Evolutionary conservation across 2,888 invertebrate genomes (phyloP), one percentile per base, ranked within the genome.

Genomic region (Melieria picta): DNA sequence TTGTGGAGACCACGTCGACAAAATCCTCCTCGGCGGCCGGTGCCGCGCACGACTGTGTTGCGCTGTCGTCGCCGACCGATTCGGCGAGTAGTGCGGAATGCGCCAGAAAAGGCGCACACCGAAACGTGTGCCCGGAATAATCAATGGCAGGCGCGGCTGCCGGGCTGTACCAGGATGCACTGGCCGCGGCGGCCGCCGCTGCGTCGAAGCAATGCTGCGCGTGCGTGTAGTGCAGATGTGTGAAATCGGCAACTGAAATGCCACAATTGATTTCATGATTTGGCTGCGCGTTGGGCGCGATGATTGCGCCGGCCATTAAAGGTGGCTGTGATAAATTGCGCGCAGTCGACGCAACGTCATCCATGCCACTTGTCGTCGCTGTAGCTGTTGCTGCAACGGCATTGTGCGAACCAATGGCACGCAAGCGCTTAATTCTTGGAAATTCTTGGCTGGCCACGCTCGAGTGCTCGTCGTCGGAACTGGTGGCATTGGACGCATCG

Each of bases 31-130:
- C 30, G 2, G 30, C 30, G 30, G 30, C 2, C 30, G 30, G 30
- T 30, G 30, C 30, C 30, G 30, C 30, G 30, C 3, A 30, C 30
- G 30, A 2, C 30, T 10, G 11, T 16, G 10, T 16, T 4, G 6
- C 11, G 5, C 9, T 5, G 2, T 30, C 7, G 6, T 4, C 1
- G 4, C 10, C 11, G n/a, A 48, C 74, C 16, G 74, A 56, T 72
- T 75, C 13, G 87, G 87, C 75, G 87, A 80, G 76, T 87, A 87
- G 30, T 86, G 86, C 0, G 87, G 86, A 76, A 87, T 87, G 68
- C 87, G 85, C 69, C 87, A 87, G 71, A 83, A 85, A 69, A 82
- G 85, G 72, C 83, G 82, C 86, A n/a, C 74, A 76, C 73, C 72
- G 79, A 67, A 69, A 75, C 70, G 65, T 77, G 63, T 16, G 75